Conservation (phyloP, 2,797 vertebrate genomes). For the Syngnathus rostellatus region DNA sequence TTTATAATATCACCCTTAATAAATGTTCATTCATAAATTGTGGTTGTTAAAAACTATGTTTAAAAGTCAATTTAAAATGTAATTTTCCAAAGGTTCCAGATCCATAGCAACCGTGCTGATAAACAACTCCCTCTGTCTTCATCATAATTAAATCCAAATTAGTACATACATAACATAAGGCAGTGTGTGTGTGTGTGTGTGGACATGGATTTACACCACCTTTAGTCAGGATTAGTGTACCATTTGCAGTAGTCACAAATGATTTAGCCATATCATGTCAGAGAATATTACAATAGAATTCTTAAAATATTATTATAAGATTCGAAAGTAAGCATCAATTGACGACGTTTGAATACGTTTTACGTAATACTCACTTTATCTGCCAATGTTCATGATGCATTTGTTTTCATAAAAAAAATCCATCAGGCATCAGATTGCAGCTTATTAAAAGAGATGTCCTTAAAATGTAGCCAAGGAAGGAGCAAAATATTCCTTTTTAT, state of each 20-base stretch:
- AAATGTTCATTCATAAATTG: too few species aligned
- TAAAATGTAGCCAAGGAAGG: background rate
- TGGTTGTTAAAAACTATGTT: too few species aligned
- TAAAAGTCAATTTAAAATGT: too few species aligned
- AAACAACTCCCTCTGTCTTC: background rate
- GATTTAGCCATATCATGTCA: background rate
- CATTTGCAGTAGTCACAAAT: background rate
- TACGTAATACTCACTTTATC: constrained; percentile 36
- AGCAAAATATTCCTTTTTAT: background rate
- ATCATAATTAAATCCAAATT: background rate
- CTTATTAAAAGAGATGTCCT: background rate
- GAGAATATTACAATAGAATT: background rate
- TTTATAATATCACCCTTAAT: background rate
- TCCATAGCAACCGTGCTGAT: background rate
- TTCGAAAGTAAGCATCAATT: background rate
- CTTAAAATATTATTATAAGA: background rate
- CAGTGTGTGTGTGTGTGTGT: background rate
- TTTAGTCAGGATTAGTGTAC: background rate
- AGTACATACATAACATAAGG: background rate
- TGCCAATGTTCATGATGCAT: constrained; percentile 1
- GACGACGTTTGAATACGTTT: background rate
- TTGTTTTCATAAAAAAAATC: background rate
- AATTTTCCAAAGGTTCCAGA: background rate
- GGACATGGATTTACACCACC: background rate
- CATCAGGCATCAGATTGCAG: background rate